Base-by-base conservation (phyloP, 2,888 invertebrate species). In the Drosophila helvetica region DNA sequence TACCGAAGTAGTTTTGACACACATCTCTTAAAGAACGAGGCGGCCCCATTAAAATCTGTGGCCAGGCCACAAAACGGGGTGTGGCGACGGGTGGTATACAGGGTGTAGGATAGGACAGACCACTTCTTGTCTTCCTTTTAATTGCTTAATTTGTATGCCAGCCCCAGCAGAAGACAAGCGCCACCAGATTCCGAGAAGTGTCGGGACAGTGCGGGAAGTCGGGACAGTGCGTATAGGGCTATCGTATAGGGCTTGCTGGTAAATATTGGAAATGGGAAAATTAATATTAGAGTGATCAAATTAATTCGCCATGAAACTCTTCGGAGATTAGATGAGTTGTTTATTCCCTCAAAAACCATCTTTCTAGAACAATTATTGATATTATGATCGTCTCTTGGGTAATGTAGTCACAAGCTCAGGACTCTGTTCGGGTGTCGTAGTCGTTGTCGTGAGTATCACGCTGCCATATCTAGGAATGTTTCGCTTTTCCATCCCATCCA, bases 1-100 rank as follows among this genome's bases (percentile, higher is more conserved):
- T 76, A 74, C 74, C 71, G 69, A 79, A 85, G 75, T 86, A 85
- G 85, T 84, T 86, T 77, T 85, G 85, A 84, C 85, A 86, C 82
- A 85, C 60, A 74, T 75, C 74, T 79, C 70, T 75, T 58, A 25
- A 52, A 66, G 56, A 51, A 56, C 47, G 52, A 58, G 53, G 63
- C 50, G 61, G 56, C 51, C 58, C 57, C 64, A 63, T 62, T 68
- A 70, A 74, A 75, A 70, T 64, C 59, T 56, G 61, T 69, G 70
- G 53, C 55, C 22, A 59, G 58, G 66, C 61, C 18, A 38, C 74
- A 65, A 57, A 48, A 22, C 22, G 22, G 64, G 59, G 42, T 56
- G 68, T 45, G 9, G 45, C 46, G 9, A 42, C 46, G 59, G 33
- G 27, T 25, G 25, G 25, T 25, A 7, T 1, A 6, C 6, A 6